phyloP scores from a whole-genome alignment of 2,797 vertebrate species.

The Rhinatrema bivittatum region DNA sequence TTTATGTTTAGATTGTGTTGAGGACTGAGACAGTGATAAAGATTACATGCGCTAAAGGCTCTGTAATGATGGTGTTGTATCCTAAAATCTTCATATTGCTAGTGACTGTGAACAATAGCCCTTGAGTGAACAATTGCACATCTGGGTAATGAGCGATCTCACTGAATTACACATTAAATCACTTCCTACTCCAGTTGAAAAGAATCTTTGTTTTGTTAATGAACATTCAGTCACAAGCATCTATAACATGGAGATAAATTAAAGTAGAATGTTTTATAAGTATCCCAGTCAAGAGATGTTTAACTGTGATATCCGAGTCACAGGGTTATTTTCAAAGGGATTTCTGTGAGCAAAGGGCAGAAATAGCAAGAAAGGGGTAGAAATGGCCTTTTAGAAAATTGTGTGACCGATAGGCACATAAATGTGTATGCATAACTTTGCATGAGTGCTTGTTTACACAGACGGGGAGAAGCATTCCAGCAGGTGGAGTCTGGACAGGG shows the following conservation, averaged over 20 bases:
- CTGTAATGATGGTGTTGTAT: constrained; percentile 1
- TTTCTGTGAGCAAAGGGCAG: no score
- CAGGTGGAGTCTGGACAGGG: no score
- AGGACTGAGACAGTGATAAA: constrained; percentile 4
- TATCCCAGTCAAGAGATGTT: not conserved
- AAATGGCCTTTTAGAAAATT: no score
- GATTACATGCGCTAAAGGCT: constrained; percentile 5
- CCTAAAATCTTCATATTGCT: constrained; percentile 5
- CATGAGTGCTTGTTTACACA: no score
- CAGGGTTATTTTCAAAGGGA: no score
- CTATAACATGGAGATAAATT: not conserved
- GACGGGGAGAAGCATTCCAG: no score
- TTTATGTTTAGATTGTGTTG: constrained; percentile 2
- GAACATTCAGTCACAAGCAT: constrained; percentile 9
- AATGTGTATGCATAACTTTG: no score
- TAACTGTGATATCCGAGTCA: not conserved
- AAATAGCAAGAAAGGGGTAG: no score
- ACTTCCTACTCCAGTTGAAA: constrained; percentile 8
- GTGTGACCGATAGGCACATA: no score
- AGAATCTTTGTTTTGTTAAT: constrained; percentile 14
- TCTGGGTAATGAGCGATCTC: constrained; percentile 8
- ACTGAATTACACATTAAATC: constrained; percentile 8
- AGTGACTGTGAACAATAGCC: constrained; percentile 3
- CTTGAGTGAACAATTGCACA: constrained; percentile 3
- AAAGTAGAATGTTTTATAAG: not conserved